Evolutionary conservation across 2,797 vertebrate species (phyloP).

Genomic region (Limnodromus scolopaceus): DNA sequence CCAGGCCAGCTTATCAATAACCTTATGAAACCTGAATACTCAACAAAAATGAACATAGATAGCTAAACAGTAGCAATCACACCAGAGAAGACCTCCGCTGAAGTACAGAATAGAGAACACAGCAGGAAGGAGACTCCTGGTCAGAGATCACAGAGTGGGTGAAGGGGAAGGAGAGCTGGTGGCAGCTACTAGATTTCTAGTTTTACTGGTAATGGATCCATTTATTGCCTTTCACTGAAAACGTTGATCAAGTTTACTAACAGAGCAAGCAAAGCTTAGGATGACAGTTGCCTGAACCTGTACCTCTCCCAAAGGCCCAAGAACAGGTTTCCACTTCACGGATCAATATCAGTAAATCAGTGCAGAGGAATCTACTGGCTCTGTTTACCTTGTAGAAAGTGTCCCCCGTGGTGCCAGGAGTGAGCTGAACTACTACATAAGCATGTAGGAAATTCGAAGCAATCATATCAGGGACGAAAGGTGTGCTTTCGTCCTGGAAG

Average conservation of each 20-base stretch:
- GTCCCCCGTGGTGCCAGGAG: conserved; percentile 44
- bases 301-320: not conserved
- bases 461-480: conserved; percentile 89
- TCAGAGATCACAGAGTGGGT: not conserved
- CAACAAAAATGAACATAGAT: not conserved
- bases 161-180: not conserved
- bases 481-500: conserved; percentile 89
- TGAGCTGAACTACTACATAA: conserved; percentile 85
- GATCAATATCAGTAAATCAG: not conserved
- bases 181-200: not conserved
- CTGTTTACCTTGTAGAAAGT: conserved; percentile 73
- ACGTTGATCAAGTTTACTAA: not conserved
- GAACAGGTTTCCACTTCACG: not conserved
- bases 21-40: not conserved
- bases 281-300: not conserved
- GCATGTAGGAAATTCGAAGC: conserved; percentile 93
- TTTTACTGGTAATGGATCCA: not conserved
- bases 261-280: not conserved
- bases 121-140: not conserved
- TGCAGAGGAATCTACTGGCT: not conserved
- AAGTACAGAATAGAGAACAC: not conserved
- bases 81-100: not conserved
- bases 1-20: not conserved
- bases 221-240: not conserved
- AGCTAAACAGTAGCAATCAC: not conserved